Evolutionary conservation across 2,888 invertebrate species (phyloP).

Genomic region (Acronicta alni): DNA sequence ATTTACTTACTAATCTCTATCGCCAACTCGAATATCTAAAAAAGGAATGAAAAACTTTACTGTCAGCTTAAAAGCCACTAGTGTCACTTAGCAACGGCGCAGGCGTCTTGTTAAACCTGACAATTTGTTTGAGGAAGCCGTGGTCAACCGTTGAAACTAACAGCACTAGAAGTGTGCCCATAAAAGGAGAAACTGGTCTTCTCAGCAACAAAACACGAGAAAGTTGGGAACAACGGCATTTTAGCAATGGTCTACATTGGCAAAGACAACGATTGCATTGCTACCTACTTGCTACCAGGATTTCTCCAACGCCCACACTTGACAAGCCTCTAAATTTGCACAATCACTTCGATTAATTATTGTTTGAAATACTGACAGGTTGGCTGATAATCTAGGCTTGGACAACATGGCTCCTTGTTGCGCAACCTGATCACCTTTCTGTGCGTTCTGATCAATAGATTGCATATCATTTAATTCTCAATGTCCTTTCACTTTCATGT

Average conservation of each 20-base stretch:
- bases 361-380: constrained; percentile 61
- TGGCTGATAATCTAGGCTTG: constrained; percentile 56
- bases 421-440: constrained; percentile 62
- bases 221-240: constrained; percentile 50
- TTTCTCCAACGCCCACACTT: constrained; percentile 56
- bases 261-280: constrained; percentile 19
- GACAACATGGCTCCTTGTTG: constrained; percentile 54
- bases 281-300: constrained; percentile 42
- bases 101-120: constrained; percentile 43
- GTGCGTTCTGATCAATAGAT: constrained; percentile 49
- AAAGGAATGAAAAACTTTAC: constrained; percentile 17
- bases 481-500: constrained; percentile 60
- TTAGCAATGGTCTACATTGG: constrained; percentile 26
- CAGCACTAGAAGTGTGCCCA: constrained; percentile 38
- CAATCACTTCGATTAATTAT: constrained; percentile 66
- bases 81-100: constrained; percentile 19
- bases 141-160: constrained; percentile 37
- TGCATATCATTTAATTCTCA: constrained; percentile 52
- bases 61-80: constrained; percentile 18
- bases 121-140: constrained; percentile 48
- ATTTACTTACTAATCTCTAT: too few species aligned
- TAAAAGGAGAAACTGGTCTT: constrained; percentile 43
- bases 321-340: constrained; percentile 59
- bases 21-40: too few species aligned
- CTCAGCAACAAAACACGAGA: constrained; percentile 46